Evolutionary conservation across 2,113 vertebrate genomes (phyloP), one percentile per base, ranked within the genome.

Genomic region (Anseranas semipalmata): DNA sequence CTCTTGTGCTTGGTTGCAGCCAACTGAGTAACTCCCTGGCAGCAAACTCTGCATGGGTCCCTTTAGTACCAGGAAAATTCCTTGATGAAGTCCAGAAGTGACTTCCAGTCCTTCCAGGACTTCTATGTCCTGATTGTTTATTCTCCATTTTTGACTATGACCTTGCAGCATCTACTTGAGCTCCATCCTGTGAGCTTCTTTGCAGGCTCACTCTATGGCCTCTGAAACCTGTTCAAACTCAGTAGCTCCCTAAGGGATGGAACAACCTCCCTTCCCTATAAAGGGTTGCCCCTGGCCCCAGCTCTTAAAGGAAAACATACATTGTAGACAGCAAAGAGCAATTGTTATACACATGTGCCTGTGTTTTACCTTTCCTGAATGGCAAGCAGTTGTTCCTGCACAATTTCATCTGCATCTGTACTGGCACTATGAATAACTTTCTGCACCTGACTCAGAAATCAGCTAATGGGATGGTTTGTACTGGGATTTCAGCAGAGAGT

Each of bases 271-370:
- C 21, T 18, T 67, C 4, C 15, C 25, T 71, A 18, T 20, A 43
- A 39, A 87, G 15, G 13, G 6, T 9, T 88, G 5, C 5, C 16
- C 33, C 48, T 41, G 28, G 16, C 39, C 17, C 20, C 59, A 32
- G 50, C 25, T 45, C 13, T 19, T 60, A 48, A 52, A 71, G 30
- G 17, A 63, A 88, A 4, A n/a, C 1, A 4, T 3, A 58, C 1
- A 11, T 17, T 41, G 5, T 17, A 33, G 24, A 21, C 10, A 87
- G 17, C 21, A 76, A 83, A 59, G 35, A 68, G 8, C 32, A 65
- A 35, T 58, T 82, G 7, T 37, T 63, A 24, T 4, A 30, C 52
- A 46, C 10, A 45, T 0, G 0, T 53, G 43, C 10, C 25, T 91
- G 0, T 13, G 15, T 67, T 92, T 77, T 41, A 32, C 6, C 7